These are phyloP conservation scores for Amyelois transitella DNA, from an alignment of 1,140 invertebrate species.

Conservation along the genomic window DNA sequence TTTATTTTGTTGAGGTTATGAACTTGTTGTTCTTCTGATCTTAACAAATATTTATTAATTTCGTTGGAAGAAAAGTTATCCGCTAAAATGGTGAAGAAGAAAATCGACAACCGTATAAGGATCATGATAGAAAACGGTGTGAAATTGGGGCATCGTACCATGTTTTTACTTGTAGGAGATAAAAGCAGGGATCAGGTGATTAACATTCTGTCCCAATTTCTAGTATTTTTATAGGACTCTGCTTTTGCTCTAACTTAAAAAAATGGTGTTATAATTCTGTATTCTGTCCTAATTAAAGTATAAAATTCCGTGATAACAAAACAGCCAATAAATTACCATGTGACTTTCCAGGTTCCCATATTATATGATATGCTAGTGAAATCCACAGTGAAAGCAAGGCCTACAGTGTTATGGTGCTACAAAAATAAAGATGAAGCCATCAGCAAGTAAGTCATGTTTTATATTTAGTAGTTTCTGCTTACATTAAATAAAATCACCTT, in stretches of 20 bases:
- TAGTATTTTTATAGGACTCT: not conserved
- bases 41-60: not conserved
- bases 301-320: too few species aligned
- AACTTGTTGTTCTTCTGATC: conserved; percentile 14
- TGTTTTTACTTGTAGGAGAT: conserved; percentile 97
- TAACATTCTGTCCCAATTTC: not conserved
- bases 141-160: conserved; percentile 87
- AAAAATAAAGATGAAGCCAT: conserved; percentile 93
- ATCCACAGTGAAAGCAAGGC: conserved; percentile 92
- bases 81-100: conserved; percentile 91
- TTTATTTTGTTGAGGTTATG: conserved; percentile 54
- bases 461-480: not conserved
- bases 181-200: conserved; percentile 95
- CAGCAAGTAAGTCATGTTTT: conserved; percentile 80
- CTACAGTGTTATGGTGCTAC: conserved; percentile 98
- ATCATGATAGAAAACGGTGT: conserved; percentile 98
- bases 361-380: conserved; percentile 98
- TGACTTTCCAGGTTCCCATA: conserved; percentile 85
- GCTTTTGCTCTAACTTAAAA: not conserved
- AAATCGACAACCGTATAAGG: conserved; percentile 97
- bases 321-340: too few species aligned
- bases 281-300: too few species aligned
- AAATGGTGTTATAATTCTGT: too few species aligned
- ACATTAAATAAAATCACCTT: not conserved
- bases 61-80: conserved; percentile 2